These are phyloP conservation scores for Tachysurus vachellii DNA, from an alignment of 2,113 vertebrate genomes.

Conservation along the genomic window DNA sequence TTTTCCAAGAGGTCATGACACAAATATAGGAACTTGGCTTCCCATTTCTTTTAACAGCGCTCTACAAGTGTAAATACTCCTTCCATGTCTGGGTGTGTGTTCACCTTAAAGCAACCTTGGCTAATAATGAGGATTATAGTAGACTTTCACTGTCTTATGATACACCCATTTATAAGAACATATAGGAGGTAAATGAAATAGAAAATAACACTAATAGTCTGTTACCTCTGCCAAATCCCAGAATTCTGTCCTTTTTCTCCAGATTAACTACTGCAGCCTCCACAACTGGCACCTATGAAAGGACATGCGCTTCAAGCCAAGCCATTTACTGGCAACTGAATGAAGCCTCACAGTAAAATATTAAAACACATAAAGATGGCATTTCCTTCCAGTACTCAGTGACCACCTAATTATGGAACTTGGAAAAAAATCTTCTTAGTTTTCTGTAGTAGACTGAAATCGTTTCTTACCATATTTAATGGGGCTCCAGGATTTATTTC, in stretches of 20 bases:
- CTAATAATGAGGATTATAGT: constrained; percentile 21
- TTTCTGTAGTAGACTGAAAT: not conserved
- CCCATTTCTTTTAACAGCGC: constrained; percentile 1
- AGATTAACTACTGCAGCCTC: not conserved
- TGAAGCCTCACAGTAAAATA: not conserved
- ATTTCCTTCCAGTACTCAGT: not conserved
- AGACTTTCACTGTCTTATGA: constrained; percentile 1
- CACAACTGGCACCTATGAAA: not conserved
- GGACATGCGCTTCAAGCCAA: not conserved
- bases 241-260: not conserved
- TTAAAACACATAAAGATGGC: not conserved
- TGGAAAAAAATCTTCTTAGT: not conserved
- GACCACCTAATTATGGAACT: not conserved
- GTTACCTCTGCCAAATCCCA: not conserved
- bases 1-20: constrained; percentile 1
- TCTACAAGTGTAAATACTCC: not conserved
- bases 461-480: not conserved
- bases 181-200: not conserved
- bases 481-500: not conserved
- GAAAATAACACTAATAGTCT: not conserved
- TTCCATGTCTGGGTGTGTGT: constrained; percentile 11
- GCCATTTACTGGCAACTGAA: not conserved
- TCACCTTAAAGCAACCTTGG: constrained; percentile 13
- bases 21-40: constrained; percentile 1
- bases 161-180: constrained; percentile 9